Evolutionary conservation across 2,113 vertebrate genomes (phyloP).

Genomic region (Taurulus bubalis): DNA sequence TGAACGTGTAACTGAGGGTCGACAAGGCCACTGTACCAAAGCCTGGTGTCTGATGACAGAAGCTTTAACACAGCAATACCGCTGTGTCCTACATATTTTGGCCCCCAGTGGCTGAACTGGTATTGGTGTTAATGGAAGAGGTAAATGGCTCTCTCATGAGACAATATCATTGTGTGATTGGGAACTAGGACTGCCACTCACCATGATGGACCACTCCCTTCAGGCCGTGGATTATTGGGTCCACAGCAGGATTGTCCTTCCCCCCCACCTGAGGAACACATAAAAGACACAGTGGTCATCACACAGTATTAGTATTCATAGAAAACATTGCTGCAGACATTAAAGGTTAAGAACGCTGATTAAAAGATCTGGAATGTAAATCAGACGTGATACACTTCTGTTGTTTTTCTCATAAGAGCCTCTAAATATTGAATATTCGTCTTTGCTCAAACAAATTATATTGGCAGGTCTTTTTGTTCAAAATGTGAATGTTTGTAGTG

Average conservation of each 20-base stretch:
- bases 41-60: neutral
- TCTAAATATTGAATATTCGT: neutral
- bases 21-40: neutral
- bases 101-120: neutral
- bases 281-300: neutral
- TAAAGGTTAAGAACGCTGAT: neutral
- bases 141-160: neutral
- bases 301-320: neutral
- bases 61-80: neutral
- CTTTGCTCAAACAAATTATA: neutral
- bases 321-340: neutral
- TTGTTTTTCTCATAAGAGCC: neutral
- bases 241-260: constrained; percentile 93
- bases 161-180: neutral
- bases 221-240: constrained; percentile 96
- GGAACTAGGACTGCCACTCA: constrained; percentile 79
- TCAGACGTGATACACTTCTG: neutral
- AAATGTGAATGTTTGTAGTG: neutral
- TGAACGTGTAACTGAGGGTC: neutral
- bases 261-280: constrained; percentile 88
- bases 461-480: neutral
- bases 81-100: neutral
- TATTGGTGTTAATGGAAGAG: neutral
- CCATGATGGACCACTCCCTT: constrained; percentile 98
- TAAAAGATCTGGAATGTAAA: neutral